Evolutionary conservation across 2,888 invertebrate species (phyloP).

Genomic region (Helicoverpa assulta): DNA sequence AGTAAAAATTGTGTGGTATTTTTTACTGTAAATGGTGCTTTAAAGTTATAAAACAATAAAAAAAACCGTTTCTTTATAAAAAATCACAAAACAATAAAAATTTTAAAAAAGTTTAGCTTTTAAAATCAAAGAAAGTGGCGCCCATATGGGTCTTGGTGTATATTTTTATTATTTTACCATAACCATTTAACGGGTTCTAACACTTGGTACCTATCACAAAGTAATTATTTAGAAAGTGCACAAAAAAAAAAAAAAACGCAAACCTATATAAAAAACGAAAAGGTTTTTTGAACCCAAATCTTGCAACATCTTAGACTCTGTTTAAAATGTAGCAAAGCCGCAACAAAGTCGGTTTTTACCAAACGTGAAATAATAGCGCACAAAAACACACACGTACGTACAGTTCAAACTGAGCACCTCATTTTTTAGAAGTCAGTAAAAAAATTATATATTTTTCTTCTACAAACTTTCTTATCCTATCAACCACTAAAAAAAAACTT

Average conservation of each 20-base stretch:
- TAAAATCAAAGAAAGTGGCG: not conserved
- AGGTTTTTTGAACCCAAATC: too few species aligned
- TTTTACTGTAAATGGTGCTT: not conserved
- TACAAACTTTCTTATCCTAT: constrained; percentile 22
- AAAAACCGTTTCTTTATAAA: not conserved
- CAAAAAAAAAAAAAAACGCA: not conserved
- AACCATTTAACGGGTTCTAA: constrained; percentile 35
- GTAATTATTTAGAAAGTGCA: constrained; percentile 9
- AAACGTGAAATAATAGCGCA: too few species aligned
- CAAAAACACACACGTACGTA: too few species aligned
- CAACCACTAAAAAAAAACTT: constrained; percentile 42
- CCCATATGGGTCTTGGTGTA: not conserved
- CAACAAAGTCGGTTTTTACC: too few species aligned
- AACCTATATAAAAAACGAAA: too few species aligned
- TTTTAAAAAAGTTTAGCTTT: not conserved
- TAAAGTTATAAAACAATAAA: constrained; percentile 5
- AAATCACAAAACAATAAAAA: not conserved
- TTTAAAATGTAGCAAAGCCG: too few species aligned
- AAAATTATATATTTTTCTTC: too few species aligned
- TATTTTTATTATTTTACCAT: constrained; percentile 21
- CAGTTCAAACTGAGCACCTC: too few species aligned
- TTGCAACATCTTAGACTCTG: too few species aligned
- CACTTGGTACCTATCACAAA: constrained; percentile 26
- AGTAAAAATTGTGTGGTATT: too few species aligned
- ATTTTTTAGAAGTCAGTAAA: too few species aligned